Evolutionary conservation across 2,888 invertebrate genomes (phyloP), one percentile per base, ranked within the genome.

Genomic region (Hypselothyrea guttata): DNA sequence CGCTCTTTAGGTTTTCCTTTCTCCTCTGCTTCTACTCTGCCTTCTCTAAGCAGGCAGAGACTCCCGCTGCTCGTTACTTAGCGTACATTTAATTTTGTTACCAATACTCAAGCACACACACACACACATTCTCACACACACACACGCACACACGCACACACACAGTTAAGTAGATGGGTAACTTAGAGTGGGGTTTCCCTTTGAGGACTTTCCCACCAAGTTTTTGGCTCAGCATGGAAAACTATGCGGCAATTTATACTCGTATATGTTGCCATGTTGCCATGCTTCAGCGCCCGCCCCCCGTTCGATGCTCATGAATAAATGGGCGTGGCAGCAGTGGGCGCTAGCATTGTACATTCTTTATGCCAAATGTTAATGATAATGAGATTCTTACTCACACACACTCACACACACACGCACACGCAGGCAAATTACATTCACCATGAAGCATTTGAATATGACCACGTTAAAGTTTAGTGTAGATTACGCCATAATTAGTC

Each of bases 21-120:
- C 9, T 4, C 8, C 41, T 18, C 16, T 18, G 11, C 11, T n/a
- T 22, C 22, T 40, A 22, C 22, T 22, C n/a, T 22, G 22, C 22
- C 22, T 22, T 5, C 22, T 22, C 5, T 2, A 22, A 22, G 5
- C 3, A 22, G 22, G 22, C 42, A 34, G 35, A 52, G 16, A 11
- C 51, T 64, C 44, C 65, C 18, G 31, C 55, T 38, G 59, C 62
- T 78, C 78, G 78, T 78, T 84, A 78, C 85, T 78, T 83, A 78
- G 78, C 79, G 79, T 44, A 75, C 78, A 78, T 78, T 78, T 83
- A 84, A 78, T 78, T 78, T 78, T 83, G 79, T 69, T 83, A 84
- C 77, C 71, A 70, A 71, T 71, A 71, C 71, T 47, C 31, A 45
- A 34, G 40, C 54, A 69, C 38, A 28, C 13, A 31, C 13, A 4